Conservation (phyloP, 1,140 invertebrate genomes). For the Amyelois transitella region DNA sequence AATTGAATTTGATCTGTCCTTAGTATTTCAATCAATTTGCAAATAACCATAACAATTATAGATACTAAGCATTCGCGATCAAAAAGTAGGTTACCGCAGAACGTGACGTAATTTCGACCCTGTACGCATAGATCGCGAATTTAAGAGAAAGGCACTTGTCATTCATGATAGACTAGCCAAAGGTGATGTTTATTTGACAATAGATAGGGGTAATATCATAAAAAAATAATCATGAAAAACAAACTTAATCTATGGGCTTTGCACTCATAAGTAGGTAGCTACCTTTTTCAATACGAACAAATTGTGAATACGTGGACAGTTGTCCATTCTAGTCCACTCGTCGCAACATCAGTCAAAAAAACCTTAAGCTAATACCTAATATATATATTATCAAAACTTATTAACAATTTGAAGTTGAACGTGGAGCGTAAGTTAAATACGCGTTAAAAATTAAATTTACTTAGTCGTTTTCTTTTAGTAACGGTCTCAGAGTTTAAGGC, state of each 20-base stretch:
- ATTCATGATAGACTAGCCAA: background rate
- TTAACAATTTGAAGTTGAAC: background rate
- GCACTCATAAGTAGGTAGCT: no score
- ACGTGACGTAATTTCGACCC: slow-evolving; percentile 26
- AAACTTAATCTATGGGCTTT: no score
- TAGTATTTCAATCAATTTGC: background rate
- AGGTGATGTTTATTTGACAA: no score
- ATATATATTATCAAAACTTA: background rate
- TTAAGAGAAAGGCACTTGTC: background rate
- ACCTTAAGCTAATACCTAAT: no score
- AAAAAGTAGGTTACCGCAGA: slow-evolving; percentile 27
- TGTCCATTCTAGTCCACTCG: no score
- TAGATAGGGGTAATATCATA: no score
- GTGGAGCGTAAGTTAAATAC: background rate
- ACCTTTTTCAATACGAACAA: no score
- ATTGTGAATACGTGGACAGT: no score
- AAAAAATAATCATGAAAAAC: no score
- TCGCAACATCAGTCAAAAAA: no score
- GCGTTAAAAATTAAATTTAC: background rate
- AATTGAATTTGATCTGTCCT: background rate
- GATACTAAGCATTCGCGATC: slow-evolving; percentile 13
- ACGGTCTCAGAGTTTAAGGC: slow-evolving; percentile 61
- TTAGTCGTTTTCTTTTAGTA: slow-evolving; percentile 55
- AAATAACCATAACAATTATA: background rate
- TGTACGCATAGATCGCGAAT: slow-evolving; percentile 17